Base-by-base conservation (phyloP, 2,888 invertebrate genomes). In the Cheilosia pagana region DNA sequence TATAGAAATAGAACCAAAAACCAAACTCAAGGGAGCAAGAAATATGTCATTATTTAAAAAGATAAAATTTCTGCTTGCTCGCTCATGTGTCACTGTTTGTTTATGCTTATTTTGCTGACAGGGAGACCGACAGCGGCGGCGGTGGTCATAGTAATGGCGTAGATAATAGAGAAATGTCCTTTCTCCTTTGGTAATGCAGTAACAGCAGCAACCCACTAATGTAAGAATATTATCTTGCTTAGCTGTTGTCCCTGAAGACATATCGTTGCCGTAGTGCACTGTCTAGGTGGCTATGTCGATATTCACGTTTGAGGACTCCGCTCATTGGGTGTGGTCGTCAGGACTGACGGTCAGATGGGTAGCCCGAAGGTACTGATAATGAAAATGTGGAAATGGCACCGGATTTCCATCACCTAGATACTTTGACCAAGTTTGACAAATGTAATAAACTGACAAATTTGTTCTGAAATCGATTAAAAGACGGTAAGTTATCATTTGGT, bases 41-140 rank as follows among this genome's bases (percentile, higher is more conserved):
- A 85, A 79, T 85, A 85, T 85, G 85, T 85, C 85, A 85, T 85
- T 76, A 85, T 85, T 85, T 85, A 79, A 85, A 85, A 85, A 85
- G 85, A 85, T 85, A 85, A 85, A 71, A 79, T 79, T 79, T 85
- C 79, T 85, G 85, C 85, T 85, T 79, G 85, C 79, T 79, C 79
- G 85, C 75, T 75, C 85, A 79, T 85, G 78, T 79, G 85, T 85
- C 79, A 85, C 79, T 67, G 79, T 79, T 53, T 75, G 71, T 79
- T 85, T 79, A 76, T 79, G 75, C 79, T 76, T 79, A 85, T 85
- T 79, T 76, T 85, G 75, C 79, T 76, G 71, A 76, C 70, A 67
- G 67, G 43, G 77, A 82, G 59, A 72, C 55, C 39, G 50, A 53
- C 12, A 14, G 63, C 48, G n/a, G 53, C 77, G 53, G 55, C 67